Percentiles rank a stretch among this genome's conserved stretches.
These are phyloP conservation scores for Aradophagus sp. DNA, from an alignment of 1,140 invertebrate genomes.

Conservation along the genomic window DNA sequence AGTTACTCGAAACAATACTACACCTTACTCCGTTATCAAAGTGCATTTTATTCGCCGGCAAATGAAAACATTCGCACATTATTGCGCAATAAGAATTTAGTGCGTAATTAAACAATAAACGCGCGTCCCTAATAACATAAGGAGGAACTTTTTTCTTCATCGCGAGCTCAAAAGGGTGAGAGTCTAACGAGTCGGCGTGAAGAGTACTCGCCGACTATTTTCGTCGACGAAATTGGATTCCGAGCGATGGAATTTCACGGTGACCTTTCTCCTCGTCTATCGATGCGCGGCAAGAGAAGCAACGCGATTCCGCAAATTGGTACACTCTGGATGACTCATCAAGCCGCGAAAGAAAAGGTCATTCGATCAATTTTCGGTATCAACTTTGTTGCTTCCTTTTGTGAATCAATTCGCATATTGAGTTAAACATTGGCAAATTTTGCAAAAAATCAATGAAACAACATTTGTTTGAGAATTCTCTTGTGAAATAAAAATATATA, in stretches of 20 bases:
- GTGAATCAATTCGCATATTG: too few species aligned
- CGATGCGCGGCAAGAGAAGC: constrained; percentile 3
- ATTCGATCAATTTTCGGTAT: neutral
- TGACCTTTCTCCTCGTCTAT: constrained; percentile 31
- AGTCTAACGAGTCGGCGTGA: constrained; percentile 11
- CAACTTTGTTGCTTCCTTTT: too few species aligned
- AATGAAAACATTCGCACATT: constrained; percentile 32
- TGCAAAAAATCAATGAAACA: too few species aligned
- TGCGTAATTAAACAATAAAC: constrained; percentile 28
- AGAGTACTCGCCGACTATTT: constrained; percentile 9
- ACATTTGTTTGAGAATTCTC: too few species aligned
- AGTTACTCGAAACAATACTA: too few species aligned
- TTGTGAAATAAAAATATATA: too few species aligned
- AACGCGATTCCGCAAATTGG: constrained; percentile 20
- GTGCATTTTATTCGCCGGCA: neutral
- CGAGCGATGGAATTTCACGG: constrained; percentile 1
- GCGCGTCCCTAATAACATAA: constrained; percentile 5
- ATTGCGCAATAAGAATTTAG: constrained; percentile 28
- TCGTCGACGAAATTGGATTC: constrained; percentile 25
- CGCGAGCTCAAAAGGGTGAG: constrained; percentile 9
- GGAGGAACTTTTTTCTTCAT: constrained; percentile 4
- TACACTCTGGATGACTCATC: constrained; percentile 2
- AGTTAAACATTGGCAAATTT: too few species aligned
- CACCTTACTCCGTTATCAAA: neutral
- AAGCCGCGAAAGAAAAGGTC: neutral